Base-by-base conservation (phyloP, 2,797 vertebrate genomes). In the Arrhamphus sclerolepis region DNA sequence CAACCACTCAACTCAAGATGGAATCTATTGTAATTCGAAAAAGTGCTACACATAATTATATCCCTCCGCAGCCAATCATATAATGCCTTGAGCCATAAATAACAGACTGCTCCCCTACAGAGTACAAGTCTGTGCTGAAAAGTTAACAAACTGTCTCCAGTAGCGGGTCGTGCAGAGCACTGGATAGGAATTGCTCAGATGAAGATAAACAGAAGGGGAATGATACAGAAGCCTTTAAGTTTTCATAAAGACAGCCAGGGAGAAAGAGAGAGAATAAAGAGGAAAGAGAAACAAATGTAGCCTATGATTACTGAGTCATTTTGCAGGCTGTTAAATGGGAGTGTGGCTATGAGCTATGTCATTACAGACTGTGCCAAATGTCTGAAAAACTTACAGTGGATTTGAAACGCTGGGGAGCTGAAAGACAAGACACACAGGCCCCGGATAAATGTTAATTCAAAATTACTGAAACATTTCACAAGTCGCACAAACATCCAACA, bases 141-240 rank as follows among this genome's bases (percentile, higher is more conserved):
- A 91, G 81, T 91, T 88, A 92, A 90, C 88, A 91, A 89, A 87
- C 85, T 89, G 88, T 89, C 80, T 79, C 78, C 81, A 75, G 81
- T 56, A 76, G 84, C 66, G 17, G 70, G 78, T 81, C 77, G 74
- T 29, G 65, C 51, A 89, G 81, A 59, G 80, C 78, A 77, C 78
- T 83, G 78, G 68, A 86, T 74, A 66, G 31, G 54, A 63, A 57
- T 52, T 48, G 57, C 77, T 76, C 56, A 52, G 67, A 70, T 56
- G 55, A 82, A 75, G 69, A 70, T 54, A 65, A 62, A 76, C 48
- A 70, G 47, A 59, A 38, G 46, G 57, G 42, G 70, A 56, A 65
- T 26, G 80, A 70, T 68, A 52, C 40, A 60, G 59, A 61, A 41
- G 34, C 56, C 66, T 56, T 62, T 62, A 73, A 55, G 66, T 75